A percentile compares a stretch with the other conserved stretches of the same genome.
phyloP scores from a whole-genome alignment of 2,888 invertebrate genomes.

The Cylindroiulus punctatus region DNA sequence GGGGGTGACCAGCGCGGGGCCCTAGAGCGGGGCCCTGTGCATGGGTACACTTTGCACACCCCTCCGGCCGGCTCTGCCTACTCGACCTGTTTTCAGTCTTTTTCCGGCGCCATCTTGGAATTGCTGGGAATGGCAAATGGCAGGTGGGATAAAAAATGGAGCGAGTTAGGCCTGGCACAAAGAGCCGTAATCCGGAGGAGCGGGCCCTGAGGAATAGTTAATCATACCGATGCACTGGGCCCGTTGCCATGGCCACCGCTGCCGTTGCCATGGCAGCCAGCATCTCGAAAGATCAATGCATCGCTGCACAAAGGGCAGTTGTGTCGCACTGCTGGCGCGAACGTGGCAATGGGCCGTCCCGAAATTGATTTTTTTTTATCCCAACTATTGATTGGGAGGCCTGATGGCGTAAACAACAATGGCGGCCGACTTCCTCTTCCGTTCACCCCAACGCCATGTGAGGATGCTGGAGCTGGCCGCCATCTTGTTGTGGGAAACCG shows the following conservation, averaged over 20 bases:
- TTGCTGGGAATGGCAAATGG: not conserved
- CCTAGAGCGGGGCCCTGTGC: too few species aligned
- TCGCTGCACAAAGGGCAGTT: slow-evolving; percentile 56
- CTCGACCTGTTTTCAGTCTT: not conserved
- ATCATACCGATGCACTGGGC: slow-evolving; percentile 53
- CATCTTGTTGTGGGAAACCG: too few species aligned
- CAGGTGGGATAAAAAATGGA: slow-evolving; percentile 37
- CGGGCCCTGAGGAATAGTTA: slow-evolving; percentile 54
- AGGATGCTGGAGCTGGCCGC: too few species aligned
- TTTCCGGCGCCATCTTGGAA: slow-evolving; percentile 6
- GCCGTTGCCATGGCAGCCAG: slow-evolving; percentile 55
- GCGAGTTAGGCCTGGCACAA: slow-evolving; percentile 19
- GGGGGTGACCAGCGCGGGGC: too few species aligned
- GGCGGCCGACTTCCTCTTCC: not conserved
- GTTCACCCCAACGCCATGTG: too few species aligned
- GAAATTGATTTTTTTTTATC: slow-evolving; percentile 30
- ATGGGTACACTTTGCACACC: too few species aligned
- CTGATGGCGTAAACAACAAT: slow-evolving; percentile 39
- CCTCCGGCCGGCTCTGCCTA: too few species aligned
- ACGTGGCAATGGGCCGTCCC: slow-evolving; percentile 41
- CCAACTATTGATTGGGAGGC: slow-evolving; percentile 30
- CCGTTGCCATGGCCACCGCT: slow-evolving; percentile 56
- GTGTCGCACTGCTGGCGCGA: slow-evolving; percentile 49
- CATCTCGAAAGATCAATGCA: slow-evolving; percentile 56
- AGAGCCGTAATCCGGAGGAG: slow-evolving; percentile 40